These are phyloP conservation scores for Heliconius himera DNA, from an alignment of 1,140 invertebrate species.

Conservation along the genomic window DNA sequence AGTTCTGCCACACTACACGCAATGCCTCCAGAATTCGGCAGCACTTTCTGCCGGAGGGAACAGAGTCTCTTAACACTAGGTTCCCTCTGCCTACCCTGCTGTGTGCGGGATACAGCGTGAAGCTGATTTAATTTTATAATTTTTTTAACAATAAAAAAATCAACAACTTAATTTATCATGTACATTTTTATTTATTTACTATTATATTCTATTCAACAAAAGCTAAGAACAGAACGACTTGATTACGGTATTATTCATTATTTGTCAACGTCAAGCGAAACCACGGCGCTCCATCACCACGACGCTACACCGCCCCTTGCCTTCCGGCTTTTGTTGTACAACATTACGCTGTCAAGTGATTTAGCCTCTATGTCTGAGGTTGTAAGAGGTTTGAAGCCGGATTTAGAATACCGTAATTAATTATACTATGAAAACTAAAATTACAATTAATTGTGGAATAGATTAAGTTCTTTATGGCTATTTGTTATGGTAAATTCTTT, in stretches of 20 bases:
- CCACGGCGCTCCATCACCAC: constrained; percentile 36
- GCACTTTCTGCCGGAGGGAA: too few species aligned
- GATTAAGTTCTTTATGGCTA: background rate
- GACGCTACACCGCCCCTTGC: constrained; percentile 34
- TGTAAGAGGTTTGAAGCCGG: background rate
- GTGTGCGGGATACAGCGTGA: too few species aligned
- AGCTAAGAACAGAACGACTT: background rate
- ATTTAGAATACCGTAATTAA: background rate
- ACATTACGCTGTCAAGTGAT: constrained; percentile 25
- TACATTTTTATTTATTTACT: background rate
- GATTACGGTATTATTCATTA: constrained; percentile 32
- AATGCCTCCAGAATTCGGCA: too few species aligned
- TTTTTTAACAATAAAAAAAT: too few species aligned
- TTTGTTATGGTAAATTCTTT: background rate
- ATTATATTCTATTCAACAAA: background rate
- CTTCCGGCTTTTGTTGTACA: constrained; percentile 40
- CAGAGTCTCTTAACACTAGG: too few species aligned
- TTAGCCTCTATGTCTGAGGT: constrained; percentile 3
- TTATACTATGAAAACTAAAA: background rate
- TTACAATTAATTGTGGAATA: constrained; percentile 1
- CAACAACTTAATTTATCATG: background rate
- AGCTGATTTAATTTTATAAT: too few species aligned
- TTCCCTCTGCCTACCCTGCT: too few species aligned
- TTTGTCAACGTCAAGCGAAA: constrained; percentile 33
- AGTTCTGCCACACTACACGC: too few species aligned